These are phyloP conservation scores for Plecotus auritus DNA, from an alignment of 2,113 vertebrate genomes.

Conservation along the genomic window DNA sequence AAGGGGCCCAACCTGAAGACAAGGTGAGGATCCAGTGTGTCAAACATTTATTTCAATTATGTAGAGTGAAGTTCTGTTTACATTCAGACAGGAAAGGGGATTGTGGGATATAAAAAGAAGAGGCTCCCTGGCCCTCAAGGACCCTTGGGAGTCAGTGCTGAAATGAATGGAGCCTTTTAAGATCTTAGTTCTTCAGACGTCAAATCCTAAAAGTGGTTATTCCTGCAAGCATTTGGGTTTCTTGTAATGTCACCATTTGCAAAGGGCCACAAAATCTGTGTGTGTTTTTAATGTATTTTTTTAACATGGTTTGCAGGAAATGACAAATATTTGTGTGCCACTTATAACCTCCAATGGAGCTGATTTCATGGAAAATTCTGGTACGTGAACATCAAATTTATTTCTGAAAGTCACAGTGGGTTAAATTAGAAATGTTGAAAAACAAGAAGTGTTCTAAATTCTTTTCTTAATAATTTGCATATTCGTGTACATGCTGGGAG, in stretches of 20 bases:
- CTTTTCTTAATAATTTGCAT: not conserved
- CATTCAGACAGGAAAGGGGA: not conserved
- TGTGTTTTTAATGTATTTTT: conserved; percentile 3
- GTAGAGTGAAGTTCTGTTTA: not conserved
- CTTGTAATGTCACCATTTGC: not conserved
- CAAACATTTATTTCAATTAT: not conserved
- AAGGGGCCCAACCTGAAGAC: conserved; percentile 90
- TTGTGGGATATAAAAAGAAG: not conserved
- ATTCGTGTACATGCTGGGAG: not conserved
- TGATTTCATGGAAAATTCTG: conserved; percentile 81
- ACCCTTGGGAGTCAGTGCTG: not conserved
- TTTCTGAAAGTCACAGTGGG: not conserved
- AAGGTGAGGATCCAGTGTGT: conserved; percentile 80
- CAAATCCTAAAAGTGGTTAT: not conserved
- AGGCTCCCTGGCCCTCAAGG: not conserved
- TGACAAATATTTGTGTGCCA: conserved; percentile 79
- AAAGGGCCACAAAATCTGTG: not conserved
- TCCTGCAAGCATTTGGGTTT: not conserved
- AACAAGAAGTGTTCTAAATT: not conserved
- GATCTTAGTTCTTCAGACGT: not conserved
- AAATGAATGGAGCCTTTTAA: not conserved
- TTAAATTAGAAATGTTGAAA: conserved; percentile 13
- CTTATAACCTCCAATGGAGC: conserved; percentile 69
- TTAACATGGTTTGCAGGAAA: conserved; percentile 77
- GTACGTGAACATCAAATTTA: conserved; percentile 72